Base-by-base conservation (phyloP, 2,888 invertebrate genomes). In the Caenorhabditis zanzibari region DNA sequence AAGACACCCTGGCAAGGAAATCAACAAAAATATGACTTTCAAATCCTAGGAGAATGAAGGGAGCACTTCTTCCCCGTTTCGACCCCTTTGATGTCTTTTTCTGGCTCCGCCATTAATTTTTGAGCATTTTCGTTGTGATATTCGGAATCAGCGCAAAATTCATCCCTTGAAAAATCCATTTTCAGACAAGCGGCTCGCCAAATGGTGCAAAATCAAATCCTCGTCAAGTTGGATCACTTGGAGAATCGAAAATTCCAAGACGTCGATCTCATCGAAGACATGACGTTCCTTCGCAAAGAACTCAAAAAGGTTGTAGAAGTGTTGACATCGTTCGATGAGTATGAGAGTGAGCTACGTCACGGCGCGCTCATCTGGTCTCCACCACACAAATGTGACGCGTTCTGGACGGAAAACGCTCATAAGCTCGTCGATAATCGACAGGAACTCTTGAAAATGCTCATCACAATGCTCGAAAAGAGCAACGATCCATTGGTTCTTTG, bases 321-420 rank as follows among this genome's bases (percentile, higher is more conserved):
- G 94, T 95, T 97, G 71, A 97, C 96, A 93, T 98, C 98, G 0
- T 98, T 98, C 93, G 98, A 99, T 93, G 98, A 99, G 93, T 99
- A 99, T 16, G 82, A 82, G 26, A 77, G 41, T 26, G 82, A 82
- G 35, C 68, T 82, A 10, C 77, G 79, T 7, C 56, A 61, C 12
- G 96, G 96, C 0, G 94, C 96, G 41, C 94, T 98, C 91, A 97
- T 98, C 93, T 98, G 98, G 98, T 97, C 97, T 12, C 98, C 98
- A 0, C 98, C 98, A 44, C 98, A 98, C 94, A 97, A 97, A 93
- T 97, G 97, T 7, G 96, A 96, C 64, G 96, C 97, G 93, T 98
- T 98, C 94, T 98, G 98, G 98, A 95, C 97, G 89, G 98, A 98
- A 94, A 98, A 98, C 94, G 97, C 97, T 0, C 95, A 95, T 87